Evolutionary conservation across 2,797 vertebrate genomes (phyloP), one percentile per base, ranked within the genome.

Genomic region (Spinus pinus): DNA sequence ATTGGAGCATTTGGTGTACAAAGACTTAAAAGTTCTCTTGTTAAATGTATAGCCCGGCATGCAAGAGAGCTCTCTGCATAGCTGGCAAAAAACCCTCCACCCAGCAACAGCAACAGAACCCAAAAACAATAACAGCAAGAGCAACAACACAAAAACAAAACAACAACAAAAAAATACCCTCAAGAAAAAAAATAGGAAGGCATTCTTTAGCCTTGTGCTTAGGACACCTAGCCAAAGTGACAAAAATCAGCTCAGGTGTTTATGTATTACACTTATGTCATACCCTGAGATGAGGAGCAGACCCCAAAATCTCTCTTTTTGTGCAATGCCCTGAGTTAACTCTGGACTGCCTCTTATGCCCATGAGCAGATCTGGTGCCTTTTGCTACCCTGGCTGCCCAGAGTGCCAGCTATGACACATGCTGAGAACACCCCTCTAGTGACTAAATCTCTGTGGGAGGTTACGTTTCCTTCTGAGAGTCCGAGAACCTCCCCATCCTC

Each of bases 21-120:
- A 69, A 80, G 16, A 57, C 13, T 39, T 53, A 25, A 73, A 89
- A 86, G 2, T 0, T 1, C 16, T n/a, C 30, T 15, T 20, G 46
- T 66, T 66, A 17, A 58, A 58, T 78, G 14, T 23, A 61, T 16
- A 65, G 31, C 11, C 50, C 44, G 31, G 20, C 6, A 51, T 44
- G 13, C 16, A 73, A 50, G 35, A 65, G 14, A 82, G 7, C 16
- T n/a, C 17, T 69, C 20, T 37, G 12, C 15, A 35, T 1, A 77
- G 42, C 14, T 70, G 30, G 18, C 4, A 66, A 65, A 67, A 20
- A 2, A 0, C 1, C 20, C 41, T 12, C 14, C 27, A 51, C 22
- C 2, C 22, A 49, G 27, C 22, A 33, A 50, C 81, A 56, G 17
- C 3, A 64, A 42, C 27, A 84, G 66, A 46, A 12, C 6, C 9